A percentile compares a stretch with the other conserved stretches of the same genome.
Conservation (phyloP, 2,888 invertebrate species). For the Mantis religiosa region DNA sequence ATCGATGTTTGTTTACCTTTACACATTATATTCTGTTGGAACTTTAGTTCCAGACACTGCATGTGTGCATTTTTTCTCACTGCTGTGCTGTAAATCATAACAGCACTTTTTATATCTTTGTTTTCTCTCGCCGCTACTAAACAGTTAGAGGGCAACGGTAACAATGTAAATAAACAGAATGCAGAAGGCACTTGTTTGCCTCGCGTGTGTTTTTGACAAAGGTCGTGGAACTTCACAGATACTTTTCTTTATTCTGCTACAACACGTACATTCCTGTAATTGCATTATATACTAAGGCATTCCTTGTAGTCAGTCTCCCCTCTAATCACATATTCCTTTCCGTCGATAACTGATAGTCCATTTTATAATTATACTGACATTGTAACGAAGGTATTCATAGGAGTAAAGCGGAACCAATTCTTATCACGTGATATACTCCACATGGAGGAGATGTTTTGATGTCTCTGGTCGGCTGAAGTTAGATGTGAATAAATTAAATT, state of each 20-base stretch:
- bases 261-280: background rate
- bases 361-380: too few species aligned
- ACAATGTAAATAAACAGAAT: background rate
- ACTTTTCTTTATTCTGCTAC: background rate
- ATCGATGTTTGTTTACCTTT: too few species aligned
- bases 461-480: too few species aligned
- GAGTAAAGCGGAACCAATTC: too few species aligned
- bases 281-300: background rate
- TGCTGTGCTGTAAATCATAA: background rate
- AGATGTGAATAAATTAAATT: too few species aligned
- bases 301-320: background rate
- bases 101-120: background rate
- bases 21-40: too few species aligned
- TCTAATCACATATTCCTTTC: background rate
- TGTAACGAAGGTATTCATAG: too few species aligned
- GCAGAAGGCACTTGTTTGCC: background rate
- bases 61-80: background rate
- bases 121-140: background rate
- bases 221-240: background rate
- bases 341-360: background rate
- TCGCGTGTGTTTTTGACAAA: background rate
- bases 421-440: too few species aligned
- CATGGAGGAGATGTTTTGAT: too few species aligned
- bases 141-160: background rate
- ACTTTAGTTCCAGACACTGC: background rate